Base-by-base conservation (phyloP, 1,140 invertebrate species). In the Agrilus planipennis region DNA sequence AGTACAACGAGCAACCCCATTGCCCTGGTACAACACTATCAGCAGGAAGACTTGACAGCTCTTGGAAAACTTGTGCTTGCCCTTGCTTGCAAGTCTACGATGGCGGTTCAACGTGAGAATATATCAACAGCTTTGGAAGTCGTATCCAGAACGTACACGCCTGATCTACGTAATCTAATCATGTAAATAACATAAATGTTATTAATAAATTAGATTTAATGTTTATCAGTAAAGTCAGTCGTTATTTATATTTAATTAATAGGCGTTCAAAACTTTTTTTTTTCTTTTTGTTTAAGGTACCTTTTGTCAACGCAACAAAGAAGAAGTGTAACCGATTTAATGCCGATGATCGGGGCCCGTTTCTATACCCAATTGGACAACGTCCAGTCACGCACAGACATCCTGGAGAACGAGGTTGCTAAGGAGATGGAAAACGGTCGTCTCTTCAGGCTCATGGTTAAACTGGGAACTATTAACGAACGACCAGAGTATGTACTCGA, bases 291-390 rank as follows among this genome's bases (percentile, higher is more conserved):
- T 52, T 58, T 38, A 37, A 87, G 83, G 62, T 91, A 90, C 64
- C 68, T 91, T 52, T 68, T 90, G 47, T 76, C 82, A 10, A 75
- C 71, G 49, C 77, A 74, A 64, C 55, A 75, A 39, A 69, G 79
- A 49, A 77, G 85, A 53, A 85, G 76, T 47, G 84, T 98, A 12
- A 92, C 90, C 49, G 93, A 98, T 68, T 73, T 97, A 44, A 97
- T 98, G 94, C 93, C 93, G 7, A 97, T 97, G 89, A 96, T 99
- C 55, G 94, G 94, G 23, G 92, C 92, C 6, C 70, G 91, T 44
- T 96, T 96, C 66, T 99, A 96, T 61, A 89, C 84, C 3, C 90
- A 97, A 65, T 69, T 97, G 49, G 93, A 98, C 64, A 78, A 85
- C 3, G 73, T 89, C 5, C 87, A 94, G 54, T 69, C 84, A 27